Percentiles rank a stretch among this genome's conserved stretches.
Conservation (phyloP, 2,888 invertebrate species). For the Orthosia cruda region DNA sequence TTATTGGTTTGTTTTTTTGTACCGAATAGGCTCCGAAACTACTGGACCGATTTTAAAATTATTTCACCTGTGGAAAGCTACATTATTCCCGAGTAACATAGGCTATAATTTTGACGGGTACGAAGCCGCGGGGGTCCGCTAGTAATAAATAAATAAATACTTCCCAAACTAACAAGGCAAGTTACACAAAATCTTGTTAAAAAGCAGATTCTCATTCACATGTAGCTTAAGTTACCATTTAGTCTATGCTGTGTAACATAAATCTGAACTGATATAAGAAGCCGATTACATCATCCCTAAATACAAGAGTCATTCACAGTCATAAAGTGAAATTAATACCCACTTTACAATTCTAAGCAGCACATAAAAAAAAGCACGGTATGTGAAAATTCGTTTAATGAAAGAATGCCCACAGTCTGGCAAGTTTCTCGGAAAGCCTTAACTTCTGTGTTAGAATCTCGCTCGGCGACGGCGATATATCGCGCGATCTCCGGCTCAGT, state of each 20-base stretch:
- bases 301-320: conserved; percentile 32
- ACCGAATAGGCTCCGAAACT: too few relatives aligned
- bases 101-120: too few relatives aligned
- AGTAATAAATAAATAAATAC: too few relatives aligned
- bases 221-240: not conserved
- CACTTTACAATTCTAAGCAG: conserved; percentile 60
- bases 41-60: too few relatives aligned
- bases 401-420: conserved; percentile 73
- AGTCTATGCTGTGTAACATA: conserved; percentile 3
- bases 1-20: too few relatives aligned
- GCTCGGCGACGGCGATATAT: conserved; percentile 72
- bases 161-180: too few relatives aligned
- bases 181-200: too few relatives aligned
- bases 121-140: too few relatives aligned
- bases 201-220: not conserved
- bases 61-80: too few relatives aligned
- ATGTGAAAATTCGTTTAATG: conserved; percentile 71
- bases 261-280: conserved; percentile 17
- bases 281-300: conserved; percentile 13
- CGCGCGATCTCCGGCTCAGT: conserved; percentile 66
- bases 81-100: too few relatives aligned
- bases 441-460: conserved; percentile 74
- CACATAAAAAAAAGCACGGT: conserved; percentile 55
- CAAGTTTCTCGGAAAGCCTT: conserved; percentile 80
- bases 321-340: conserved; percentile 54